phyloP scores from a whole-genome alignment of 2,888 invertebrate genomes.

The Brachyptera risi region DNA sequence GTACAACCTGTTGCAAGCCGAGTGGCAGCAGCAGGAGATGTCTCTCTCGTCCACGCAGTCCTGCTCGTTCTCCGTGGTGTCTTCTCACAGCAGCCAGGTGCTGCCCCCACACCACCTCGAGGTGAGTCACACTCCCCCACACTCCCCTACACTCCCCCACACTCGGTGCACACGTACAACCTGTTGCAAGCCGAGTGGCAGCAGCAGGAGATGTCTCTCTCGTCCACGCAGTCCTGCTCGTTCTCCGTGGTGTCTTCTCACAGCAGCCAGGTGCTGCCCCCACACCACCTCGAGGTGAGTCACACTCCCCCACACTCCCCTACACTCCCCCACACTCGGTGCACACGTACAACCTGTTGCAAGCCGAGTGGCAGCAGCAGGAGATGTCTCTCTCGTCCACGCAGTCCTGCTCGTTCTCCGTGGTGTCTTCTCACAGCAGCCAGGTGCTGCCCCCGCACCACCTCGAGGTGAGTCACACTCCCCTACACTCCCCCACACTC shows the following conservation, averaged over 20 bases:
- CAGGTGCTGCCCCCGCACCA: conserved; percentile 20
- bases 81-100: conserved; percentile 26
- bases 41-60: conserved; percentile 54
- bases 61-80: conserved; percentile 45
- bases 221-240: conserved; percentile 56
- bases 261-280: conserved; percentile 23
- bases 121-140: too few relatives aligned
- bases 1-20: conserved; percentile 58
- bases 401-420: conserved; percentile 51
- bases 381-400: conserved; percentile 48
- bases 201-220: conserved; percentile 43
- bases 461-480: too few relatives aligned
- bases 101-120: conserved; percentile 15
- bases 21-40: conserved; percentile 42
- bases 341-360: conserved; percentile 67
- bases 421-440: conserved; percentile 27
- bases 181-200: conserved; percentile 51
- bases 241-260: conserved; percentile 35
- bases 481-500: too few relatives aligned
- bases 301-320: too few relatives aligned
- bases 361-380: conserved; percentile 47
- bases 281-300: too few relatives aligned
- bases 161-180: conserved; percentile 80
- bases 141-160: too few relatives aligned
- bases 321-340: too few relatives aligned